phyloP scores from a whole-genome alignment of 35 echinoderm and acorn worm genomes.

The Amphiura filiformis region DNA sequence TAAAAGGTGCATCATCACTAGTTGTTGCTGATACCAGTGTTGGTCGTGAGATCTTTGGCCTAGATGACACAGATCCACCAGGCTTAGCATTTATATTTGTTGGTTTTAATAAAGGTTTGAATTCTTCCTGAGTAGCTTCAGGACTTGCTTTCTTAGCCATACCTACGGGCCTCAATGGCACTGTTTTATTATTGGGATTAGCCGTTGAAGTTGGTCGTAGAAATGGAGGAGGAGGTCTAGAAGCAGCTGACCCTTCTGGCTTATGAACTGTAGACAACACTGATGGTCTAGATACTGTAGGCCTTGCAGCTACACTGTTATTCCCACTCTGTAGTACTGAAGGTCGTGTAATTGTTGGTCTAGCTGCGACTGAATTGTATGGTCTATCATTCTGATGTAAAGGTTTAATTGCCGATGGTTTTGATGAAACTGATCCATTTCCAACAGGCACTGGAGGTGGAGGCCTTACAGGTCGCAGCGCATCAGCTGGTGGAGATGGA shows the following conservation, averaged over 20 bases:
- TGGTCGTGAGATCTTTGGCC: not conserved
- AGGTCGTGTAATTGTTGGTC: not conserved
- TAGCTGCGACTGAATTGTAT: not conserved
- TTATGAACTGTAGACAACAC: not conserved
- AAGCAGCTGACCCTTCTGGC: too few species aligned
- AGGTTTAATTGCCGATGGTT: not conserved
- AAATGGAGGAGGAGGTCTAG: not conserved
- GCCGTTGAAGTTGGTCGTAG: not conserved
- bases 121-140: not conserved
- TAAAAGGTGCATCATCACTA: not conserved
- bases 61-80: not conserved
- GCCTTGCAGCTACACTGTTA: not conserved
- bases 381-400: not conserved
- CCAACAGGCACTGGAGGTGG: slow-evolving; percentile 25
- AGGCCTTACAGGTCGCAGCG: not conserved
- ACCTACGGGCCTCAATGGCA: not conserved
- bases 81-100: not conserved
- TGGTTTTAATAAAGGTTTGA: not conserved
- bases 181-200: not conserved
- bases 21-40: not conserved
- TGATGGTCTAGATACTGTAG: not conserved
- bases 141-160: not conserved
- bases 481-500: not conserved
- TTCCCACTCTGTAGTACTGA: not conserved
- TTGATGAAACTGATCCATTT: not conserved